Evolutionary conservation across 2,797 vertebrate species (phyloP), one percentile per base, ranked within the genome.

Genomic region (Hapalemur alaotrensis): DNA sequence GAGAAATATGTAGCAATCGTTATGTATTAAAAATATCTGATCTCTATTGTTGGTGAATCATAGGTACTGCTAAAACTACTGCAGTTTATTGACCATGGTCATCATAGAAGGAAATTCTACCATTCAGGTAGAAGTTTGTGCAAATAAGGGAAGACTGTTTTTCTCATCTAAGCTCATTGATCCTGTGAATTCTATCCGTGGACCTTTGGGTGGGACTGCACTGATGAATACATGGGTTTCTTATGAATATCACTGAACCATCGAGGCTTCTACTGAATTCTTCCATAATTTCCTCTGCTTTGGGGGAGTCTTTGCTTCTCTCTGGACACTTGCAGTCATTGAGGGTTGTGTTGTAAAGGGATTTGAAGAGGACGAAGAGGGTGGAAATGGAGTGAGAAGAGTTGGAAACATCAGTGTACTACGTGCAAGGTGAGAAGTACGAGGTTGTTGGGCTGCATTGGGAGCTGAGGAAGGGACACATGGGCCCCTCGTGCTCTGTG

Each of bases 21-120:
- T 38, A 54, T 32, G 41, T 76, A 48, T 80, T 75, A 75, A 85
- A 79, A 94, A 61, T 73, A 82, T 38, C 46, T 72, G 15, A 63
- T 93, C 75, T 91, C 70, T 69, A 23, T 32, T 88, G 82, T 94
- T 93, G 86, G 54, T 7, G 75, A 93, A 63, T 59, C 4, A 43
- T 50, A 93, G 63, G 15, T n/a, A 35, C 83, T 84, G 52, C 54
- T 81, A 43, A 59, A 79, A 91, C 20, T 52, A 35, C 7, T 22
- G 41, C 69, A 32, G 43, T 18, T 94, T 61, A 84, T 84, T 92
- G 78, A 28, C 35, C 5, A 8, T 10, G 5, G 84, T 90, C 3
- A 10, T 41, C 59, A 65, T 11, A 3, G 65, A 83, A 89, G 52
- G 50, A 79, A 88, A 79, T 52, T 4, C 52, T 70, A 8, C 28